Conservation (phyloP, 2,888 invertebrate species). For the Eupithecia dodoneata region DNA sequence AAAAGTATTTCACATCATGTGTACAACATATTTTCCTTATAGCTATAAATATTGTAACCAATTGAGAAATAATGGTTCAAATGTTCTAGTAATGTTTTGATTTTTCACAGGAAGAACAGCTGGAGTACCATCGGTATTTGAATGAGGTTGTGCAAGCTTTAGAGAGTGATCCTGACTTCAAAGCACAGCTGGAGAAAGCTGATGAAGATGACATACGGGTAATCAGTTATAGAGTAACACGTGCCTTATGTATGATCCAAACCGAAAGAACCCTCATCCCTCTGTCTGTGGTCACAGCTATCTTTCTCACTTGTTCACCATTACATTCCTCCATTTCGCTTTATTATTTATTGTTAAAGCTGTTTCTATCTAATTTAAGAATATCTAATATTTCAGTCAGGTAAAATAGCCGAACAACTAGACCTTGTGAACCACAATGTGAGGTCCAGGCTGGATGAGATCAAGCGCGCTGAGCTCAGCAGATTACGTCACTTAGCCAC, state of each 20-base stretch:
- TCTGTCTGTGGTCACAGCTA: neutral
- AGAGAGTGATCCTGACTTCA: slow-evolving; percentile 94
- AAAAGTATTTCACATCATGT: neutral
- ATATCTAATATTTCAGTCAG: slow-evolving; percentile 86
- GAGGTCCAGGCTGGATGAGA: slow-evolving; percentile 94
- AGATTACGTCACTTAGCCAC: slow-evolving; percentile 90
- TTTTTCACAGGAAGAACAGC: slow-evolving; percentile 68
- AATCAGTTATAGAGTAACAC: slow-evolving; percentile 50
- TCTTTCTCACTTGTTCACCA: neutral
- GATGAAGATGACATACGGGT: slow-evolving; percentile 93
- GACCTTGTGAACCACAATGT: slow-evolving; percentile 95
- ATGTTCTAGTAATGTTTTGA: neutral
- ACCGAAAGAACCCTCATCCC: neutral
- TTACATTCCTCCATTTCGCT: neutral
- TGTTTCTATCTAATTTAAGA: neutral
- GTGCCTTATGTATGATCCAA: neutral
- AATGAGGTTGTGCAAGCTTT: slow-evolving; percentile 94
- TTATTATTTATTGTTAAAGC: neutral
- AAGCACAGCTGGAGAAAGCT: slow-evolving; percentile 91
- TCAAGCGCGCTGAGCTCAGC: slow-evolving; percentile 94
- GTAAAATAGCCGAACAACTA: slow-evolving; percentile 95
- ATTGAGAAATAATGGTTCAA: neutral
- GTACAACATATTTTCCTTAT: neutral
- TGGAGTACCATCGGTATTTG: slow-evolving; percentile 95
- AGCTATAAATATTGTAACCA: neutral